Evolutionary conservation across 2,888 invertebrate genomes (phyloP), one percentile per base, ranked within the genome.

Genomic region (Eutolmus rufibarbis): DNA sequence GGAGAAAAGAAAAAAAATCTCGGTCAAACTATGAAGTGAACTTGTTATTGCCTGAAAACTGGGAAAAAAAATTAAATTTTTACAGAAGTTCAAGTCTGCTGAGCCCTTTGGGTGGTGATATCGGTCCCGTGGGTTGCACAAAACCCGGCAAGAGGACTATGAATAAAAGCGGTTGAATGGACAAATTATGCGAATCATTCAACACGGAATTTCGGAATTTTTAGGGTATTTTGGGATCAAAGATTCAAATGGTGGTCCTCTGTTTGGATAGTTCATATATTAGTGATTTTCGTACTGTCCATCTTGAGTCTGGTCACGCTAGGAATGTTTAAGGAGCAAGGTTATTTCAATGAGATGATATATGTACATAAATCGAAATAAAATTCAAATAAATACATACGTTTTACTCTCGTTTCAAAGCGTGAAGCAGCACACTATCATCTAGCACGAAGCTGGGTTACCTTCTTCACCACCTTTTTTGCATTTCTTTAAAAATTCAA

Each of bases 111-210:
- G 34, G n/a, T 3, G 5, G 76, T n/a, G 23, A 76, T 31, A 76
- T 76, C 19, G 28, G 7, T 74, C 28, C 74, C 14, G n/a, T 14
- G 28, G 74, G n/a, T 28, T 81, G 1, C 9, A 78, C 46, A 28
- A 19, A 31, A 14, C 2, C 19, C 19, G 56, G 3, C 56, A 2
- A 56, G 14, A 19, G n/a, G 5, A 9, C n/a, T 66, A 66, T 28
- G 28, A 12, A 23, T 28, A 19, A 66, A 51, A 79, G 31, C 23
- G 37, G 34, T 0, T 66, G 57, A 82, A 82, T 82, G 82, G 34
- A 37, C 34, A 82, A 57, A 82, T 82, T 82, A 82, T 82, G 23
- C 82, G 82, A 82, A 82, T 82, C 57, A 82, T 82, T 66, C 12
- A 34, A 16, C 12, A 34, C 37, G 37, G 14, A 7, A 66, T 82